A percentile compares a stretch with the other conserved stretches of the same genome.
These are phyloP conservation scores for Cantharis rustica DNA, from an alignment of 2,888 invertebrate species.

Conservation along the genomic window DNA sequence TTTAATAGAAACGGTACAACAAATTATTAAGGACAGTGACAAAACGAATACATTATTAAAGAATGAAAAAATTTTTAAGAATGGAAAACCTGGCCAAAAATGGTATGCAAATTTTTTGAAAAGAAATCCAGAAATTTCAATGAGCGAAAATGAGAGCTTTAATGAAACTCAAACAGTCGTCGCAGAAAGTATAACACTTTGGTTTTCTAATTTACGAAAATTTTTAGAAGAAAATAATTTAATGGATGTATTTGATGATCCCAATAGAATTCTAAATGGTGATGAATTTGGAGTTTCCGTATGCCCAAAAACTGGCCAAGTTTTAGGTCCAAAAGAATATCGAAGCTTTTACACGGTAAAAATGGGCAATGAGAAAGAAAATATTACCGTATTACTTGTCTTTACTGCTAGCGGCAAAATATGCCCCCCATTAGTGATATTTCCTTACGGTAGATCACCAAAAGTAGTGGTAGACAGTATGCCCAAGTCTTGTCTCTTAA, in stretches of 20 bases:
- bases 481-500: constrained; percentile 31
- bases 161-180: constrained; percentile 2
- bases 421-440: constrained; percentile 24
- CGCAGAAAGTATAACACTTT: constrained; percentile 6
- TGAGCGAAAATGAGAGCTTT: neutral
- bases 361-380: constrained; percentile 41
- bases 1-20: too few relatives aligned
- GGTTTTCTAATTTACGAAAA: neutral
- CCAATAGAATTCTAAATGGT: constrained; percentile 31
- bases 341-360: constrained; percentile 39
- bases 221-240: constrained; percentile 2
- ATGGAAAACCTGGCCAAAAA: constrained; percentile 25
- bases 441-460: constrained; percentile 35
- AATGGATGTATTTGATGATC: constrained; percentile 3
- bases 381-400: constrained; percentile 40
- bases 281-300: constrained; percentile 33
- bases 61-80: neutral
- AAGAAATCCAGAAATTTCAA: constrained; percentile 22
- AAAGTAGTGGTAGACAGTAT: constrained; percentile 29
- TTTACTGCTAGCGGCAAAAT: constrained; percentile 37
- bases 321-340: constrained; percentile 41
- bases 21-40: too few relatives aligned
- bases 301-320: constrained; percentile 40
- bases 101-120: constrained; percentile 21
- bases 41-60: too few relatives aligned